Evolutionary conservation across 2,113 vertebrate species (phyloP), one percentile per base, ranked within the genome.

Genomic region (Gobio gobio): DNA sequence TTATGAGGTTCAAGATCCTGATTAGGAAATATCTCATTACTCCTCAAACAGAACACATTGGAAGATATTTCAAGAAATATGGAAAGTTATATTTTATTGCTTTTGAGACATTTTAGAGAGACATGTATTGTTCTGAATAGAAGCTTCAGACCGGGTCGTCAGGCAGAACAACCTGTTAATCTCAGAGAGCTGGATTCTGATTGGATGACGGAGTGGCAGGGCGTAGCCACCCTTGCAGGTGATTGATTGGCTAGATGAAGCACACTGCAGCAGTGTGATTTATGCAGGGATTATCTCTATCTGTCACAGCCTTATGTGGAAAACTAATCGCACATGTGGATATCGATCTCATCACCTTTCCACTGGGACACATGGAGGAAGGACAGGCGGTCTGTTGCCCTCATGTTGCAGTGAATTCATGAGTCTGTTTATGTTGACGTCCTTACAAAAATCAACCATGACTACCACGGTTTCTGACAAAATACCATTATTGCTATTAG

Each of bases 221-320:
- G 49, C 13, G 9, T 43, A 51, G 40, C 20, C 16, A 40, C 66
- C 51, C 22, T 36, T 49, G 20, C 26, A 54, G 29, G 47, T 85
- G 75, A 78, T 54, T 85, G 75, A 85, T 85, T 78, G 74, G 61
- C 20, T 58, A 70, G 51, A 54, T 86, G 72, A 77, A 82, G 7
- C 26, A 63, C 29, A 66, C 56, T 59, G 36, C 66, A 74, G 68
- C 49, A 4, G 5, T 12, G 56, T 74, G 84, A 86, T 86, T 86
- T 81, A 81, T 64, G 24, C 78, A 59, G 63, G n/a, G 54, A 81
- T 86, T 82, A 74, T 86, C 84, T 63, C 16, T 14, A 54, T 68
- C 61, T n/a, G 58, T 61, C 64, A 61, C 76, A 59, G 77, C 51
- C 84, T 72, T 58, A 79, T 33, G 45, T 29, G 47, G 51, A 64